These are phyloP conservation scores for Epistrophe grossulariae DNA, from an alignment of 2,888 invertebrate species.

Conservation along the genomic window DNA sequence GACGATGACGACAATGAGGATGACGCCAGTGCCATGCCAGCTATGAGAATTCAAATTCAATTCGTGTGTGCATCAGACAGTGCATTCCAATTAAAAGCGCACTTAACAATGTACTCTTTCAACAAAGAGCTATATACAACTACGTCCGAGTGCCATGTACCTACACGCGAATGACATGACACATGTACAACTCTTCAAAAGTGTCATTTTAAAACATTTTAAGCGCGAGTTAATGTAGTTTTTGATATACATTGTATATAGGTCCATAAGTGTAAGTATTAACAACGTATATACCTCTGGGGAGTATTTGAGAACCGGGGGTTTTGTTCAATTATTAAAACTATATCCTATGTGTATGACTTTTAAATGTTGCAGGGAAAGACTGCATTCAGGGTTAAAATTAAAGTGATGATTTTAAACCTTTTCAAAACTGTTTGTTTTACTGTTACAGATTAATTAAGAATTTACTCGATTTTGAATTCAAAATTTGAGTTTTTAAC, in stretches of 20 bases:
- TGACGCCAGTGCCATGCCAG: neutral
- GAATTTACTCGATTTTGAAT: no score
- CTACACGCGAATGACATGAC: constrained; percentile 54
- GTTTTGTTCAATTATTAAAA: no score
- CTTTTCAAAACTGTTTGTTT: no score
- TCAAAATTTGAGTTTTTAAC: no score
- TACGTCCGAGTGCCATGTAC: constrained; percentile 26
- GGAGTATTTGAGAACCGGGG: no score
- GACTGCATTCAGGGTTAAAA: no score
- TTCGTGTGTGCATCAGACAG: constrained; percentile 73
- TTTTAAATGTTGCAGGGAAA: no score
- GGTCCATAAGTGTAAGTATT: no score
- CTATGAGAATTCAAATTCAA: constrained; percentile 54
- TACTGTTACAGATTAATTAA: no score
- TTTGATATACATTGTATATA: neutral
- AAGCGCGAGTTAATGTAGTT: constrained; percentile 57
- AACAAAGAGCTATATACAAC: constrained; percentile 24
- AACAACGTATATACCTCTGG: no score
- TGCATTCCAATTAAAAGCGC: constrained; percentile 74
- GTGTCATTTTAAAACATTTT: constrained; percentile 72
- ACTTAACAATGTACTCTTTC: constrained; percentile 70
- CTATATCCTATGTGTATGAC: no score
- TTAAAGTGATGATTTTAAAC: no score
- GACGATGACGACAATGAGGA: neutral
- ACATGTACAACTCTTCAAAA: constrained; percentile 74